Conservation (phyloP, 2,113 vertebrate species). For the Eira barbara region DNA sequence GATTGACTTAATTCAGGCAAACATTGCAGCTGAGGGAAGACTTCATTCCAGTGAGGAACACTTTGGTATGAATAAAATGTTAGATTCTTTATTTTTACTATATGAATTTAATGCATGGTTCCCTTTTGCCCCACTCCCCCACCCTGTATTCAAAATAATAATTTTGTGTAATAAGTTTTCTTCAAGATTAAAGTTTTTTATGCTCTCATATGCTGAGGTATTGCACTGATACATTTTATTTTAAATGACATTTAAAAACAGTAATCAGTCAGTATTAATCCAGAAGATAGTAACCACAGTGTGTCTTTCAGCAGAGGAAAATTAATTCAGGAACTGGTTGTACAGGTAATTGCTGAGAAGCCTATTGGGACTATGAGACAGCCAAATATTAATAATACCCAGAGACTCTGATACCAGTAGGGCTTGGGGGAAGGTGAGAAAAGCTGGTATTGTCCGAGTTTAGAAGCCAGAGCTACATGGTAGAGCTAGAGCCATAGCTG, state of each 20-base stretch:
- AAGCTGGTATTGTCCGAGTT: neutral
- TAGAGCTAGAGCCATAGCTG: neutral
- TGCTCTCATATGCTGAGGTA: neutral
- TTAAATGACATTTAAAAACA: constrained; percentile 1
- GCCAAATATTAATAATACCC: neutral
- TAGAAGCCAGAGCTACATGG: neutral
- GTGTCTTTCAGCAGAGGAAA: constrained; percentile 6
- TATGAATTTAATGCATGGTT: constrained; percentile 30
- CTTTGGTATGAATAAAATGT: constrained; percentile 64
- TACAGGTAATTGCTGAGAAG: neutral
- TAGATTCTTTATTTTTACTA: constrained; percentile 57
- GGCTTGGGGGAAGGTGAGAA: neutral
- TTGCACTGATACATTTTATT: neutral
- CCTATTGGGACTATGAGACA: neutral
- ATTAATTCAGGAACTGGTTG: neutral
- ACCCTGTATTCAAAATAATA: neutral
- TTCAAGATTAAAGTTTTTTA: constrained; percentile 46
- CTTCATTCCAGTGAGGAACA: constrained; percentile 54
- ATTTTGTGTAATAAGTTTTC: constrained; percentile 34
- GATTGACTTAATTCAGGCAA: constrained; percentile 75
- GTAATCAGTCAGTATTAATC: neutral
- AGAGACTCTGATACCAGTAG: neutral
- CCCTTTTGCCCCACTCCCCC: neutral
- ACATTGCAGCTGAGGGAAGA: constrained; percentile 63
- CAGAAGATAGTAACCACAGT: neutral